Conservation (phyloP, 1,140 invertebrate species). For the Drosophila sucinea region DNA sequence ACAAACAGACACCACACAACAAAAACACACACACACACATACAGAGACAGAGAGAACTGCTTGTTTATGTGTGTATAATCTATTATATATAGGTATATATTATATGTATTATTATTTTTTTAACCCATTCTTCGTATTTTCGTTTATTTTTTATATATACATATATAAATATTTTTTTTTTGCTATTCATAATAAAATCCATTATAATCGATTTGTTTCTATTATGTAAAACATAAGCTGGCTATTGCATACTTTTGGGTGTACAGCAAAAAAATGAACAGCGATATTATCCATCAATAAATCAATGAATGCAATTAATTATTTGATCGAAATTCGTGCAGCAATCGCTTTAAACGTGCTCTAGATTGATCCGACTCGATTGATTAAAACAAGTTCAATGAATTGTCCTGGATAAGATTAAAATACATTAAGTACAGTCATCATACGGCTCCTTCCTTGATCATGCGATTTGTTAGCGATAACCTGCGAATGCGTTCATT, state of each 20-base stretch:
- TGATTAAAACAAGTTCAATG: too few species aligned
- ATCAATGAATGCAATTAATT: too few species aligned
- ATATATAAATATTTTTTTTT: constrained; percentile 31
- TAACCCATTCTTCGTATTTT: constrained; percentile 40
- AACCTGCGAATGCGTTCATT: too few species aligned
- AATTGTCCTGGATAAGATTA: too few species aligned
- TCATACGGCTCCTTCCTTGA: too few species aligned
- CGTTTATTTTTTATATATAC: constrained; percentile 27
- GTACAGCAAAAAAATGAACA: not conserved
- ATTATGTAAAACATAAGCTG: not conserved
- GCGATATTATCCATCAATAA: too few species aligned
- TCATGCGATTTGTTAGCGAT: too few species aligned
- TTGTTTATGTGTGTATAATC: constrained; percentile 63
- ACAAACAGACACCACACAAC: constrained; percentile 30
- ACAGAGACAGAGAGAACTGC: constrained; percentile 19
- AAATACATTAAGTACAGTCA: too few species aligned
- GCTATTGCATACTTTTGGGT: constrained; percentile 24
- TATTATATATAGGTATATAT: constrained; percentile 35
- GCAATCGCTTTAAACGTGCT: too few species aligned
- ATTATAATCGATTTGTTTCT: constrained; percentile 18
- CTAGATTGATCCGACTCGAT: too few species aligned
- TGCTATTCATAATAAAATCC: constrained; percentile 39
- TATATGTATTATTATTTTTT: constrained; percentile 60
- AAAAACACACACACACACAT: constrained; percentile 39
- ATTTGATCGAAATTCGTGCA: too few species aligned